Conservation (phyloP, 2,113 vertebrate genomes). For the Prinia subflava region DNA sequence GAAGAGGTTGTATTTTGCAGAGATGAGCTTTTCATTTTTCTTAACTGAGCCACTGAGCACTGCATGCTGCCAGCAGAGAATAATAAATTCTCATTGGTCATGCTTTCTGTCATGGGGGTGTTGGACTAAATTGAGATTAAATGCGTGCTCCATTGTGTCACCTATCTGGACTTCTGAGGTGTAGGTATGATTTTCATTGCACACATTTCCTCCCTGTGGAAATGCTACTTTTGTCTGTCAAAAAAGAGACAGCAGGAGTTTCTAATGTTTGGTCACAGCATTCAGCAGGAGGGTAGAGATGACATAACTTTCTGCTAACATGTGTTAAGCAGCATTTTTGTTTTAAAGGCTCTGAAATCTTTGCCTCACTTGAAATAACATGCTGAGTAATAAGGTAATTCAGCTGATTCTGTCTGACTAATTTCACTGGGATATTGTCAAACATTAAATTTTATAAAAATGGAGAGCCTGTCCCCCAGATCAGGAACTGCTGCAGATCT, state of each 20-base stretch:
- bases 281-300: not conserved
- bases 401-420: not conserved
- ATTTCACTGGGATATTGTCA: not conserved
- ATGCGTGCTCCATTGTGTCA: not conserved
- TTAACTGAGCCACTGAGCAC: not conserved
- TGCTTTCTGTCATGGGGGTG: not conserved
- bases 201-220: not conserved
- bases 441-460: not conserved
- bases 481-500: not conserved
- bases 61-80: not conserved
- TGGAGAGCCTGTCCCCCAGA: not conserved
- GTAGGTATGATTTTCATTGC: not conserved
- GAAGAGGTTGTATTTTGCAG: not conserved
- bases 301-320: not conserved
- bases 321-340: not conserved
- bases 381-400: not conserved
- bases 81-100: not conserved
- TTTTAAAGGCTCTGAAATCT: not conserved
- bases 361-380: not conserved
- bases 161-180: not conserved
- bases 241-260: not conserved
- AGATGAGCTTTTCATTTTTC: not conserved
- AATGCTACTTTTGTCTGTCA: not conserved
- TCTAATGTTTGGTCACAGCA: not conserved
- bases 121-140: not conserved